A percentile compares a stretch with the other conserved stretches of the same genome.
Evolutionary conservation across 2,888 invertebrate species (phyloP).

Genomic region (Lutraria lutraria): DNA sequence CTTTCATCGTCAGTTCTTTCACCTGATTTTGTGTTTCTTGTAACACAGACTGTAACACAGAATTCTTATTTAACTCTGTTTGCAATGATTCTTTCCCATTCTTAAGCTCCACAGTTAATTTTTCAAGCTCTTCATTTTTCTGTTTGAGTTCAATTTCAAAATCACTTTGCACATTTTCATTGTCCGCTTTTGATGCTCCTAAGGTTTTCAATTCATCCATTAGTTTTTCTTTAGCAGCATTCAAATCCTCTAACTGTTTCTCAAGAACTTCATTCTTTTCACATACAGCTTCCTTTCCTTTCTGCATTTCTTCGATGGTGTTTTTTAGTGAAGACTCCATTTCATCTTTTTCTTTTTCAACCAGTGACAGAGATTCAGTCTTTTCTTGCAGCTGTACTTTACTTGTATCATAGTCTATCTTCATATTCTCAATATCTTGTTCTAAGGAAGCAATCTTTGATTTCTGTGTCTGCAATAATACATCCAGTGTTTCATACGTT

Average conservation of each 20-base stretch:
- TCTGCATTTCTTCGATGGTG: conserved; percentile 7
- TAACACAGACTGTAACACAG: conserved; percentile 64
- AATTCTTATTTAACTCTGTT: conserved; percentile 62
- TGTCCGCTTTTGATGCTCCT: conserved; percentile 29
- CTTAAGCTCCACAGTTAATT: conserved; percentile 61
- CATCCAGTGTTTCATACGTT: too few relatives aligned
- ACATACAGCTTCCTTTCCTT: background rate
- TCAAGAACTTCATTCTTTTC: conserved; percentile 43
- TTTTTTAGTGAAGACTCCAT: conserved; percentile 31
- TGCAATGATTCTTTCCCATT: conserved; percentile 53
- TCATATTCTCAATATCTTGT: conserved; percentile 55
- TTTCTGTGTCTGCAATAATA: conserved; percentile 31
- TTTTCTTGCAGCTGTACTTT: conserved; percentile 55
- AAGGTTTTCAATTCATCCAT: conserved; percentile 50
- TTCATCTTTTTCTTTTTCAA: conserved; percentile 62
- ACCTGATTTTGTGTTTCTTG: conserved; percentile 67
- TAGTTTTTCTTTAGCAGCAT: conserved; percentile 46
- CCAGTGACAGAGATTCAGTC: conserved; percentile 39
- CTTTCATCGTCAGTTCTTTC: conserved; percentile 48
- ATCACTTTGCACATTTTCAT: conserved; percentile 34
- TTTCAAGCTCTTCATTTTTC: conserved; percentile 72
- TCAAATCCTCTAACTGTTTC: conserved; percentile 28
- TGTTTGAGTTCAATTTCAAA: conserved; percentile 44
- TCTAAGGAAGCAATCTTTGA: conserved; percentile 41
- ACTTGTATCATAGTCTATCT: conserved; percentile 49